Percentiles rank a stretch among this genome's conserved stretches.
These are phyloP conservation scores for Gavialis gangeticus DNA, from an alignment of 2,113 vertebrate genomes.

Conservation along the genomic window DNA sequence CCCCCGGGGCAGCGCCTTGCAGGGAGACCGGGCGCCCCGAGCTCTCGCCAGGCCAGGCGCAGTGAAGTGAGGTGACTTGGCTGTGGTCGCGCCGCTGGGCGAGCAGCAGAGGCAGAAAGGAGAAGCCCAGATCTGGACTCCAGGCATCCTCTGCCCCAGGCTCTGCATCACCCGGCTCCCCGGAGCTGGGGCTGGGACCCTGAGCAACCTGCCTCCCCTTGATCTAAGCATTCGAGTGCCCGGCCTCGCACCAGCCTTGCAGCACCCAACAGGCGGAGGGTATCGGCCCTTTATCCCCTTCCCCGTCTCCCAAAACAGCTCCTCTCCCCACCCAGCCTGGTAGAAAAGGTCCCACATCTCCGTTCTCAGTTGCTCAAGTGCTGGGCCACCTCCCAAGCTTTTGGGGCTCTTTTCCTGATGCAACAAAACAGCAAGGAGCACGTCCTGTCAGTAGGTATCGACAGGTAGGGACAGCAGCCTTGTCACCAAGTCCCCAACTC, in stretches of 20 bases:
- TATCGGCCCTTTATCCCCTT: too few species aligned
- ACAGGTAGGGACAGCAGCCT: not conserved
- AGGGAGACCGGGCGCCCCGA: too few species aligned
- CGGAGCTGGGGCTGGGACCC: not conserved
- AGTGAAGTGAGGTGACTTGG: too few species aligned
- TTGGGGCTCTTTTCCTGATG: not conserved
- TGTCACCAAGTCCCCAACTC: accelerated
- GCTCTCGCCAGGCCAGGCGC: too few species aligned
- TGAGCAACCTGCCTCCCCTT: not conserved
- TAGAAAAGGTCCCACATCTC: not conserved
- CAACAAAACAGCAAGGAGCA: not conserved
- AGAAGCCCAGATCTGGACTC: not conserved
- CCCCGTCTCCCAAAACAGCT: too few species aligned
- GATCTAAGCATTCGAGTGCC: too few species aligned
- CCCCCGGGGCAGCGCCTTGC: too few species aligned
- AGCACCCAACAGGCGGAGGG: too few species aligned
- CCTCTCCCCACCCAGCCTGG: too few species aligned
- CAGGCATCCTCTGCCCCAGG: not conserved
- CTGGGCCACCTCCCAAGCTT: not conserved
- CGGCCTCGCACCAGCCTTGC: too few species aligned
- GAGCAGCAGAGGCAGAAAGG: not conserved
- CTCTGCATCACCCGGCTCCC: not conserved
- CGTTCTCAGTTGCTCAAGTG: not conserved
- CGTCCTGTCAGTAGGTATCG: not conserved
- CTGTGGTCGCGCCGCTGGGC: not conserved